These are phyloP conservation scores for Chroicocephalus ridibundus DNA, from an alignment of 2,113 vertebrate genomes.

Conservation along the genomic window DNA sequence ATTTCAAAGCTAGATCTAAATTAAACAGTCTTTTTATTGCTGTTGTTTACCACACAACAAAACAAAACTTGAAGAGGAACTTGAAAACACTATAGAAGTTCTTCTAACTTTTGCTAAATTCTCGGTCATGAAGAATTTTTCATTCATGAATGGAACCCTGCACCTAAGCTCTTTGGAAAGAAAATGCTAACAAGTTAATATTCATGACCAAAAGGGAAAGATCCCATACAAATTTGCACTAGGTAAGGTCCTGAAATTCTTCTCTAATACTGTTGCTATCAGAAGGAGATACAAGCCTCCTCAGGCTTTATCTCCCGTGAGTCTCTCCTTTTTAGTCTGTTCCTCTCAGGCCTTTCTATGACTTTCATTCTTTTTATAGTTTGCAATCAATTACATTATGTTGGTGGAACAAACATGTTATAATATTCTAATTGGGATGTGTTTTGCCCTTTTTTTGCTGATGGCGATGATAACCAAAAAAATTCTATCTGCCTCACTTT, in stretches of 20 bases:
- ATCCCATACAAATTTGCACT: background rate
- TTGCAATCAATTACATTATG: background rate
- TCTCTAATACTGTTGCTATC: background rate
- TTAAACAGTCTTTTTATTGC: background rate
- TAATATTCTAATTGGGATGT: background rate
- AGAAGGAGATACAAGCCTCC: background rate
- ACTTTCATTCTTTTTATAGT: background rate
- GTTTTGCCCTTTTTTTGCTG: background rate
- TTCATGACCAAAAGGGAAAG: background rate
- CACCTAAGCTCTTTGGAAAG: background rate
- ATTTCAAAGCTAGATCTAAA: constrained; percentile 16
- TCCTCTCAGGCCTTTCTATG: background rate
- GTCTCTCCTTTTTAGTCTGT: background rate
- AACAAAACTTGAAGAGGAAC: background rate
- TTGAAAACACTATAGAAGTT: background rate
- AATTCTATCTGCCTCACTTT: background rate
- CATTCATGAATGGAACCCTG: background rate
- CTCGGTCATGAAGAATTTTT: background rate
- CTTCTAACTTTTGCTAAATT: background rate
- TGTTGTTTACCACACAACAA: background rate
- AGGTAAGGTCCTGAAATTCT: background rate
- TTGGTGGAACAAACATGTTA: background rate
- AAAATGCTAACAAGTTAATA: background rate
- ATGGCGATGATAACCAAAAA: background rate
- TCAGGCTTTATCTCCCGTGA: background rate